Evolutionary conservation across 23 tunicate genomes (phyloP).

Genomic region (Botrylloides violaceus): DNA sequence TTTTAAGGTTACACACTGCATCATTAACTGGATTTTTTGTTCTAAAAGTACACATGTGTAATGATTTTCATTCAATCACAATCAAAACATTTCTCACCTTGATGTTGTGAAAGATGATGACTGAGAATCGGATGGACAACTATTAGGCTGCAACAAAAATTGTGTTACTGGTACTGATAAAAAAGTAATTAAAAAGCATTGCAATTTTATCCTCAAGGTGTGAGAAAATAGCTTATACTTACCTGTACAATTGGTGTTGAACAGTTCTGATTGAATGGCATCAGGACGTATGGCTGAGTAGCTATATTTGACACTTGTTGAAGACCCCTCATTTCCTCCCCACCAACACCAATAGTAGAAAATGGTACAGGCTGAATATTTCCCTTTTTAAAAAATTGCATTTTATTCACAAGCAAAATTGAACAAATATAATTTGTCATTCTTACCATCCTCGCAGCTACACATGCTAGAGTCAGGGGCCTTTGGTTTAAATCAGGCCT

Average conservation of each 20-base stretch:
- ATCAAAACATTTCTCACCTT: too few relatives aligned
- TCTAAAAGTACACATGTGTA: too few relatives aligned
- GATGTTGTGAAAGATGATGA: too few relatives aligned
- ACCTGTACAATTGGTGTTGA: background rate
- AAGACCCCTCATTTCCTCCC: background rate
- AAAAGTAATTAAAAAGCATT: too few relatives aligned
- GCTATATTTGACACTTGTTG: background rate
- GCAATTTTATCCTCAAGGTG: too few relatives aligned
- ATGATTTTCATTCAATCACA: too few relatives aligned
- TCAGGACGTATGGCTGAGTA: background rate
- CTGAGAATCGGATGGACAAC: too few relatives aligned
- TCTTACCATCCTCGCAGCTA: constrained; percentile 26
- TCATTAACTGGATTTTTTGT: too few relatives aligned
- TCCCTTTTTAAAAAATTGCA: background rate
- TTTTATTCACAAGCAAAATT: background rate
- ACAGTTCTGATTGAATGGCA: background rate
- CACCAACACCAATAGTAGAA: background rate
- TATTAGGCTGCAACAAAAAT: too few relatives aligned
- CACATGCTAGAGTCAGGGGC: constrained; percentile 66
- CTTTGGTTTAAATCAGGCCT: constrained; percentile 62
- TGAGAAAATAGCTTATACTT: background rate
- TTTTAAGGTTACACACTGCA: too few relatives aligned
- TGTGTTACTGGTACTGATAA: too few relatives aligned
- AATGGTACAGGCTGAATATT: background rate
- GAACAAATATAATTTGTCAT: background rate